Base-by-base conservation (phyloP, 2,888 invertebrate genomes). In the Tribolium freemani region DNA sequence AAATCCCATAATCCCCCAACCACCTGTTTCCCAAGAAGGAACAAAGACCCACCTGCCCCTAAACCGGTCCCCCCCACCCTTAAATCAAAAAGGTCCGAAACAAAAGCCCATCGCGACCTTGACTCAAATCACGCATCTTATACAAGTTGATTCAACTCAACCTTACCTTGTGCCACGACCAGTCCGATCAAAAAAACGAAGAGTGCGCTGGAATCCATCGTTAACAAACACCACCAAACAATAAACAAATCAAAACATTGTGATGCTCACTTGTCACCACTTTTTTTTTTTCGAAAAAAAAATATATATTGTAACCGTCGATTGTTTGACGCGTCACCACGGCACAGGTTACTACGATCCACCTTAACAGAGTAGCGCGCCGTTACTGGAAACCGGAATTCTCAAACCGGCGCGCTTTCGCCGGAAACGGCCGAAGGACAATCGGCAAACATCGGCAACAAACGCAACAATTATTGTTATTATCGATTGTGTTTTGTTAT, bases 331-430 rank as follows among this genome's bases (percentile, higher is more conserved):
- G 69, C 69, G 69, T 51, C 58, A 67, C 67, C 11, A 11, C 5
- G 9, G 58, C 54, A 58, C 69, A 69, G 69, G 69, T 69, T 46
- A 5, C 69, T 54, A 48, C 61, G 53, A 70, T 54, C 45, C 61
- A 44, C 54, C 54, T 70, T 61, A 45, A 13, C 48, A 46, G 20
- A 45, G 44, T 63, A 70, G 61, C 61, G 69, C 61, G 69, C 69
- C 61, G 69, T 70, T 70, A 70, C 69, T 70, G 69, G 69, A 70
- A 70, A 61, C 69, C 54, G 69, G 69, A 70, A 63, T 61, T 70
- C 45, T 61, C 69, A 69, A 69, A 54, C 56, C 54, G 53, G 61
- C 69, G 69, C 69, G 69, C 56, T 54, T 45, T 51, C 45, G 31
- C 10, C 57, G 68, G 38, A 68, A 8, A 6, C n/a, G 8, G 13